phyloP scores from a whole-genome alignment of 2,888 invertebrate species.

The Leuctra nigra region DNA sequence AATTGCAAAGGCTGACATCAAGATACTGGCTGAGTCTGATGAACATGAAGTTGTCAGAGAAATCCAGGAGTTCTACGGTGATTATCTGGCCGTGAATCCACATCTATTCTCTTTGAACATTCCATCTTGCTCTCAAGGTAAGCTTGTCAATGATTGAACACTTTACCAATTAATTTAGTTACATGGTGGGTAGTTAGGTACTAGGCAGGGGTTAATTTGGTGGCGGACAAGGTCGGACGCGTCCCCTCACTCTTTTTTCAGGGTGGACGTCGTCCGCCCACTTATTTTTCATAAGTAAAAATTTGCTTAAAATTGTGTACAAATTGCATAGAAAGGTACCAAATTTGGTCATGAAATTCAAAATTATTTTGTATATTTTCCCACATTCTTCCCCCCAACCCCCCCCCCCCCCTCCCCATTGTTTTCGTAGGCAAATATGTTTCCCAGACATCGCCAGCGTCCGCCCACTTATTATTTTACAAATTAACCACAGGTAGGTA shows the following conservation, averaged over 20 bases:
- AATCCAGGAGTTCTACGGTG: constrained; percentile 94
- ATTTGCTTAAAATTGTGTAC: no score
- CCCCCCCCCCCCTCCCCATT: not conserved
- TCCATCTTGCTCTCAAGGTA: constrained; percentile 59
- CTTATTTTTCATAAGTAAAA: no score
- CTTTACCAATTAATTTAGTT: not conserved
- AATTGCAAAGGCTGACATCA: constrained; percentile 93
- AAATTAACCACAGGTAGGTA: not conserved
- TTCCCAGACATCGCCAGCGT: not conserved
- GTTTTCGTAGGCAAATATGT: not conserved
- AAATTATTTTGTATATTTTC: no score
- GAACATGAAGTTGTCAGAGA: constrained; percentile 96
- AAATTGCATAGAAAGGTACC: no score
- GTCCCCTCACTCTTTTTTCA: no score
- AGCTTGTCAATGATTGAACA: constrained; percentile 7
- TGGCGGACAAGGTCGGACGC: no score
- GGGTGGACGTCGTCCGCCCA: no score
- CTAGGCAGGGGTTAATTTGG: no score
- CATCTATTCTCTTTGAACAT: constrained; percentile 85
- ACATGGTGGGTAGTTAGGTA: not conserved
- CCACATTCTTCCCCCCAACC: not conserved
- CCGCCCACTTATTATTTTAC: not conserved
- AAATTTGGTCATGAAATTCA: no score
- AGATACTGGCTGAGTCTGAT: constrained; percentile 93
- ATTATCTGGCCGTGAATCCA: constrained; percentile 88